phyloP scores from a whole-genome alignment of 2,888 invertebrate species.

The Allygus modestus region DNA sequence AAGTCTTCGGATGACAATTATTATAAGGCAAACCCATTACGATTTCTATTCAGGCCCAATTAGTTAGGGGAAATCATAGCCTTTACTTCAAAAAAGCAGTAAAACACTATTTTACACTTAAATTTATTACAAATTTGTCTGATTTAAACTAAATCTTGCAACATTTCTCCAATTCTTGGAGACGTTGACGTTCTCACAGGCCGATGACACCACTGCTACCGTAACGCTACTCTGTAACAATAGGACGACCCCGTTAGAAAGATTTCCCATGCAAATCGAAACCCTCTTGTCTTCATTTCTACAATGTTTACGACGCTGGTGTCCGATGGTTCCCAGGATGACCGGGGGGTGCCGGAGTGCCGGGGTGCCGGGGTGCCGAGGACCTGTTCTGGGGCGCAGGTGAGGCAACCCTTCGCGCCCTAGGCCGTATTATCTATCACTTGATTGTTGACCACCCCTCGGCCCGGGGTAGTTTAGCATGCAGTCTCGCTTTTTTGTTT shows the following conservation, averaged over 20 bases:
- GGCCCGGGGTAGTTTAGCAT: not conserved
- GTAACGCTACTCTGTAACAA: not conserved
- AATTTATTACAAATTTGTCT: too few species aligned
- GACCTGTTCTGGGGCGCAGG: not conserved
- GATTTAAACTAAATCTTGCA: too few species aligned
- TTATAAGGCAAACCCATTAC: too few species aligned
- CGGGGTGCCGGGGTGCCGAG: too few species aligned
- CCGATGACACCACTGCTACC: not conserved
- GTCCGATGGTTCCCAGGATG: constrained; percentile 18
- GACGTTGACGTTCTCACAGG: constrained; percentile 18
- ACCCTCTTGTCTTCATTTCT: not conserved
- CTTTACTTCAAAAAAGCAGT: too few species aligned
- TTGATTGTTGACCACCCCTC: constrained; percentile 19
- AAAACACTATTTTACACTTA: too few species aligned
- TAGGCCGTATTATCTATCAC: constrained; percentile 1
- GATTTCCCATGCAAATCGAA: constrained; percentile 10
- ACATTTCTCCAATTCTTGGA: too few species aligned
- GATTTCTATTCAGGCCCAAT: too few species aligned
- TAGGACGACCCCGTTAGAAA: constrained; percentile 19
- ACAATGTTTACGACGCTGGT: not conserved
- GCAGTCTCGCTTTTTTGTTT: too few species aligned
- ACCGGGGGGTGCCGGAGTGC: not conserved
- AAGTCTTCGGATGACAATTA: too few species aligned
- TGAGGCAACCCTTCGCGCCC: constrained; percentile 4
- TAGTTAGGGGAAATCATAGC: too few species aligned